Base-by-base conservation (phyloP, 2,113 vertebrate genomes). In the Anhinga anhinga region DNA sequence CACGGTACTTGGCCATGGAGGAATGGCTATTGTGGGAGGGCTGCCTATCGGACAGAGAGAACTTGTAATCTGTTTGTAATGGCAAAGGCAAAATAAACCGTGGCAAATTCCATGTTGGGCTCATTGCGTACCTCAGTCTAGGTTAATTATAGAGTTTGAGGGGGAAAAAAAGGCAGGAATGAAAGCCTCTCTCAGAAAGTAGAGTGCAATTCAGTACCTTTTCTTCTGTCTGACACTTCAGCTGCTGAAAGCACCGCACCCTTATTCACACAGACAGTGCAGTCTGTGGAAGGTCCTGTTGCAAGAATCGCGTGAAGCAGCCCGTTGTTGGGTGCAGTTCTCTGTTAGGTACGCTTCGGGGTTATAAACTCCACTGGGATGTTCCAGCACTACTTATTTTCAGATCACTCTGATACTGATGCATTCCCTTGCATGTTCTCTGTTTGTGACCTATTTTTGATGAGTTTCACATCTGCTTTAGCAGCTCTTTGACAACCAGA, bases 381-480 rank as follows among this genome's bases (percentile, higher is more conserved):
- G 8, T 77, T 62, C 74, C 34, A 55, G 56, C 38, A 20, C 91
- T 85, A 40, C 58, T 95, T 71, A 18, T 95, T 97, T 97, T 93
- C 72, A 86, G 47, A 63, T 91, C 72, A 8, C 69, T 77, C 90
- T 65, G 77, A 34, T 95, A 93, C n/a, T 81, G 89, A 50, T 86
- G 88, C 87, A 44, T 97, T 94, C 94, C 72, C 79, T 96, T 95
- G 88, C 66, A 95, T 84, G 74, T 89, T 96, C 73, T 81, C 72
- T 95, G 58, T 82, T 90, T 91, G 69, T 96, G 93, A 97, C 93
- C 93, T 97, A 78, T 88, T 96, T 96, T 86, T 97, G 82, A 84
- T 73, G 77, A 61, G 26, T 91, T 96, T 95, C 69, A 92, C 95
- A 98, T 97, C 93, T 98, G 97, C 88, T 93, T 96, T 95, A 90